Evolutionary conservation across 2,113 vertebrate species (phyloP).

Genomic region (Climacteris rufus): DNA sequence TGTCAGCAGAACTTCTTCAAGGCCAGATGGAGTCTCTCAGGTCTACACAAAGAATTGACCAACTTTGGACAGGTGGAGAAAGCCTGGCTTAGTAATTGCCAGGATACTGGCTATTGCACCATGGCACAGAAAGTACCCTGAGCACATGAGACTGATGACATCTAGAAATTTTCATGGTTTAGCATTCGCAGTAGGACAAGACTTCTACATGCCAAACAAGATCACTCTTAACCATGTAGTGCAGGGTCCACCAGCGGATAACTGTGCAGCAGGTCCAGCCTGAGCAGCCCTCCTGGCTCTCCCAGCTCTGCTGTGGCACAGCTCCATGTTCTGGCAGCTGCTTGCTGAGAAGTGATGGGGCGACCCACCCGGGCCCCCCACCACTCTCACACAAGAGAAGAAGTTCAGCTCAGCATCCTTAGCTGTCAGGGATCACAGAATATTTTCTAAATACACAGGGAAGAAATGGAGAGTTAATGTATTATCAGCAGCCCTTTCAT

Average conservation of each 20-base stretch:
- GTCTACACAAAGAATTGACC: neutral
- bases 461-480: neutral
- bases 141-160: neutral
- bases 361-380: fast-evolving
- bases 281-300: neutral
- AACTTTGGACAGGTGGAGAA: neutral
- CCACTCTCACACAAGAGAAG: fast-evolving
- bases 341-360: fast-evolving
- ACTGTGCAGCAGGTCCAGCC: neutral
- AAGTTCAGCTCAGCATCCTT: neutral
- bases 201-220: neutral
- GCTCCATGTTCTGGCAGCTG: neutral
- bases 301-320: neutral
- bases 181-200: neutral
- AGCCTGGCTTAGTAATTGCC: neutral
- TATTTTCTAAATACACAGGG: neutral
- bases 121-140: neutral
- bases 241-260: fast-evolving
- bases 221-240: fast-evolving
- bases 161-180: neutral
- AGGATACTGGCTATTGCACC: neutral
- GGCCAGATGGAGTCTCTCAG: neutral
- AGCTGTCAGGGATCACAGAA: neutral
- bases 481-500: neutral
- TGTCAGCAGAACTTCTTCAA: neutral